These are phyloP conservation scores for Hetaerina americana DNA, from an alignment of 1,140 invertebrate species.

Conservation along the genomic window DNA sequence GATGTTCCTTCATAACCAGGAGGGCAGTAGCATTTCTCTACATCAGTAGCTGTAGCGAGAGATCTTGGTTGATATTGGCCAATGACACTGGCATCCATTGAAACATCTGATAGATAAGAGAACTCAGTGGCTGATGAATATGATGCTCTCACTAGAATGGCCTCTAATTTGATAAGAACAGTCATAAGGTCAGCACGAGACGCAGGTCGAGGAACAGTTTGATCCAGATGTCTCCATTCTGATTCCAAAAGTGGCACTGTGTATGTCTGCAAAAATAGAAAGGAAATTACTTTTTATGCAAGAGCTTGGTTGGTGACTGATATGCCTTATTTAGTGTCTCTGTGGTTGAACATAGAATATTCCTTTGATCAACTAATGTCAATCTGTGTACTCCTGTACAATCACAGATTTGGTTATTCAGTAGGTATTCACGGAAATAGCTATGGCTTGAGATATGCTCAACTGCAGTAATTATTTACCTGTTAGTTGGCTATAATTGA, in stretches of 20 bases:
- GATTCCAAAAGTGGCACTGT: slow-evolving; percentile 44
- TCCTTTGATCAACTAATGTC: too few species aligned
- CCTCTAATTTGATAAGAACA: slow-evolving; percentile 65
- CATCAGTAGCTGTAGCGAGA: slow-evolving; percentile 38
- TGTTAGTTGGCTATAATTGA: too few species aligned
- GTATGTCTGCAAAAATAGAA: slow-evolving; percentile 29
- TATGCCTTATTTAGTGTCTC: neutral
- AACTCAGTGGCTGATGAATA: slow-evolving; percentile 51
- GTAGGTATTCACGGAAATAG: too few species aligned
- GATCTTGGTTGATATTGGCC: slow-evolving; percentile 29
- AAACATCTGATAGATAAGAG: slow-evolving; percentile 59
- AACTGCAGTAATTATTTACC: too few species aligned
- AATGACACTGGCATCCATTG: slow-evolving; percentile 59
- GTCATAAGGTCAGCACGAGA: slow-evolving; percentile 67
- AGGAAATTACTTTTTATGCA: slow-evolving; percentile 1
- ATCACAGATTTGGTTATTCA: too few species aligned
- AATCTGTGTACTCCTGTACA: too few species aligned
- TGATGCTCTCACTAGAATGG: slow-evolving; percentile 75
- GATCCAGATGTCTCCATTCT: slow-evolving; percentile 45
- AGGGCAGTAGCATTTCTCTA: slow-evolving; percentile 78
- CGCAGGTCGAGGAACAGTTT: slow-evolving; percentile 37
- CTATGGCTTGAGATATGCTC: too few species aligned
- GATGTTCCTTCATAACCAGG: slow-evolving; percentile 66
- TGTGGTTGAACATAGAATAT: too few species aligned
- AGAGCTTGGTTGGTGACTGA: neutral